phyloP scores from a whole-genome alignment of 2,797 vertebrate species.

The Urophycis tenuis region DNA sequence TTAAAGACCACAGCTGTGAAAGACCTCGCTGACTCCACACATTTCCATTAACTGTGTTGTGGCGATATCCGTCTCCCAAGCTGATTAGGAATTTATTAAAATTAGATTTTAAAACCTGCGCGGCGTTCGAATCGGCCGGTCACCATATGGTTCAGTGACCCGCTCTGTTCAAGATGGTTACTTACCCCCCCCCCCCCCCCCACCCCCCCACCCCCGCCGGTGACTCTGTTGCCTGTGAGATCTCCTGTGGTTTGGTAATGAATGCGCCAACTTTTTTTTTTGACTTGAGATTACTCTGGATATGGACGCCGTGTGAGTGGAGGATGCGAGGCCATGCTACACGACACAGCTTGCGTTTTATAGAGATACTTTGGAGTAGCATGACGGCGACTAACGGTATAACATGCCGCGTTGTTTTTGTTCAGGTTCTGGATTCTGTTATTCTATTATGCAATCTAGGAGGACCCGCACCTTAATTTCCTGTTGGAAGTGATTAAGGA shows the following conservation, averaged over 20 bases:
- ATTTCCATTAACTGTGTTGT: slow-evolving; percentile 75
- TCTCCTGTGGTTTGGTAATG: background rate
- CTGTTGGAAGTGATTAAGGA: slow-evolving; percentile 72
- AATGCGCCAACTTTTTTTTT: background rate
- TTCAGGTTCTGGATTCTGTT: slow-evolving; percentile 53
- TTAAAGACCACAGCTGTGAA: slow-evolving; percentile 77
- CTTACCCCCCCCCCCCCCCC: too few relatives aligned
- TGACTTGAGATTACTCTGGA: background rate
- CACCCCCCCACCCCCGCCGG: slow-evolving; percentile 25
- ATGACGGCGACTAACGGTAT: too few relatives aligned
- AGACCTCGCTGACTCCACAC: slow-evolving; percentile 79
- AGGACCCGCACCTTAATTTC: slow-evolving; percentile 67
- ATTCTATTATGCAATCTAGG: slow-evolving; percentile 53
- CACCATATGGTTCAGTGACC: slow-evolving; percentile 65
- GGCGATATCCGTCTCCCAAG: slow-evolving; percentile 67
- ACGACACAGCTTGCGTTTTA: background rate
- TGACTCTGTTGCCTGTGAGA: background rate
- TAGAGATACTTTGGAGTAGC: background rate
- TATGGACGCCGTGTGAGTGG: background rate
- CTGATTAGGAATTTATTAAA: slow-evolving; percentile 81
- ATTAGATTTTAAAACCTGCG: slow-evolving; percentile 76
- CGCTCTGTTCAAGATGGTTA: slow-evolving; percentile 53
- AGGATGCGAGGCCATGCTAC: background rate
- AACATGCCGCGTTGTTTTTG: slow-evolving; percentile 31
- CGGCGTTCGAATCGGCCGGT: slow-evolving; percentile 55